Percentiles rank a stretch among this genome's conserved stretches.
Evolutionary conservation across 2,113 vertebrate species (phyloP).

Genomic region (Emberiza fucata): DNA sequence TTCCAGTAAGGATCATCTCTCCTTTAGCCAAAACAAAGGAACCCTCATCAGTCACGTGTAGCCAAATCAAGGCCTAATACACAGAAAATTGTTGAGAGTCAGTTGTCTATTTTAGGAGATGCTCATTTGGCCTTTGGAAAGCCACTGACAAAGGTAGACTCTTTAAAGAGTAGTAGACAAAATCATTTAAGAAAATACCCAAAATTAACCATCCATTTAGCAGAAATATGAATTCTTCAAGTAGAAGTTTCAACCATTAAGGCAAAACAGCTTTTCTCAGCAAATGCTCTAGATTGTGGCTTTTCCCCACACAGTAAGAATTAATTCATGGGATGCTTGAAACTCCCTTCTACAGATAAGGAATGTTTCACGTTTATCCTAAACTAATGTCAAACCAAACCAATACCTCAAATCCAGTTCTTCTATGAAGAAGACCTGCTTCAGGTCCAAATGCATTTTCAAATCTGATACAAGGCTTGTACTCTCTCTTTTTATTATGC

Average conservation of each 20-base stretch:
- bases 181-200: neutral
- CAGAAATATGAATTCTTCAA: neutral
- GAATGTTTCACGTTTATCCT: neutral
- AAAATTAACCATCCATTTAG: neutral
- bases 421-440: neutral
- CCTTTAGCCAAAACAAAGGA: slow-evolving; percentile 64
- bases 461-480: neutral
- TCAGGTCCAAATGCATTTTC: neutral
- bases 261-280: neutral
- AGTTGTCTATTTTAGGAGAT: neutral
- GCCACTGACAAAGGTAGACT: neutral
- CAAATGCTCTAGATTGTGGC: accelerated
- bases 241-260: neutral
- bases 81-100: neutral
- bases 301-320: neutral
- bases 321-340: neutral
- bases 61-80: neutral
- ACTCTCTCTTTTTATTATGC: neutral
- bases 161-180: neutral
- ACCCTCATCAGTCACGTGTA: neutral
- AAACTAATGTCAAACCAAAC: neutral
- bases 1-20: slow-evolving; percentile 93
- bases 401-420: neutral
- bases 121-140: neutral
- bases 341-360: neutral